Evolutionary conservation across 2,888 invertebrate genomes (phyloP), one percentile per base, ranked within the genome.

Genomic region (Sminthurides aquaticus): DNA sequence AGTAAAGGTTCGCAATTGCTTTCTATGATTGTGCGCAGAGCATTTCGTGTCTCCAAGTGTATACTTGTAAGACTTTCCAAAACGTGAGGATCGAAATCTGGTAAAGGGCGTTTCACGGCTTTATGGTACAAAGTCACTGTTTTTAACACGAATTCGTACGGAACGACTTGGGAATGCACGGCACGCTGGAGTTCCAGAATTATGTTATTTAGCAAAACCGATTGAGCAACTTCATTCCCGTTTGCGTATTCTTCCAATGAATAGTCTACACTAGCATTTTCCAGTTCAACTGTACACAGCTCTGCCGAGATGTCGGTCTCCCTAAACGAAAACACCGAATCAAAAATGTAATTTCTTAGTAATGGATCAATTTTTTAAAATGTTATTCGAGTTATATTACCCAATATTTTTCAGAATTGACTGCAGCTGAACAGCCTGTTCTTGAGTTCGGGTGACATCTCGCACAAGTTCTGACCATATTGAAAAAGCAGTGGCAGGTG

Each of bases 21-120:
- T 24, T 57, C 59, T 11, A 62, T 24, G n/a, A 66, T 43, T 20
- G 43, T 43, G 2, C 26, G 24, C 11, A 66, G 54, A 11, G 57
- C n/a, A 20, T 66, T 48, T 43, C 66, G 34, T 24, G 62, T 62
- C 24, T 62, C 54, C 18, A 66, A 54, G 27, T 66, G 66, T 15
- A 66, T 43, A n/a, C 48, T 62, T 3, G 62, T 62, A 2, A 66
- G 58, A n/a, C 55, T 48, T 48, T 66, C 66, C 54, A 66, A 59
- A 58, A 66, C 54, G 11, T 55, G 49, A 25, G 62, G 43, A 15
- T 48, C 62, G 8, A 58, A 49, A 11, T 28, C 52, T 34, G 62
- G 58, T 18, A 66, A 34, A 48, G 49, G 54, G 25, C 59, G 59
- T 27, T 58, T 62, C 2, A 54, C 52, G n/a, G 57, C 55, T 20